Conservation (phyloP, 2,113 vertebrate genomes). For the Rana temporaria region DNA sequence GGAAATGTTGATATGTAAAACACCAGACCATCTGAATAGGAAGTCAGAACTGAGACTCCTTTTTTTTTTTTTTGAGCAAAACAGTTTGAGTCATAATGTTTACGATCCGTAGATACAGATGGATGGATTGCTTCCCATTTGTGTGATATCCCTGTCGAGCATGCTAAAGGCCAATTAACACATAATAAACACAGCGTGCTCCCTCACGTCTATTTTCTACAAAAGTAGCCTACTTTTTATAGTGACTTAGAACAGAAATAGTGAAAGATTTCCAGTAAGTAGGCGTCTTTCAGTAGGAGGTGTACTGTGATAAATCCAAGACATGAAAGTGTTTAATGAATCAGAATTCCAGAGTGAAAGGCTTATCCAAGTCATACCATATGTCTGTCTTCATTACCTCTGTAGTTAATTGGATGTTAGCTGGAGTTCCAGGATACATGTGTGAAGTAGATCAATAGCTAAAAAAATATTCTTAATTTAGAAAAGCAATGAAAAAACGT, state of each 20-base stretch:
- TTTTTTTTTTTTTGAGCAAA: conserved; percentile 17
- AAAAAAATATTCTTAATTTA: conserved; percentile 17
- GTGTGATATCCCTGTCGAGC: conserved; percentile 43
- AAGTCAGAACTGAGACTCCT: background rate
- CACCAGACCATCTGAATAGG: conserved; percentile 19
- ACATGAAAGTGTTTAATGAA: conserved; percentile 41
- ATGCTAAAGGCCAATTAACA: conserved; percentile 48
- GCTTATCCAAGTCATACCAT: conserved; percentile 39
- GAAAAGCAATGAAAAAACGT: conserved; percentile 35
- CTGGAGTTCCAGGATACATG: conserved; percentile 3
- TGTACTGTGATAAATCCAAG: conserved; percentile 42
- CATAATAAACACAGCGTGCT: conserved; percentile 35
- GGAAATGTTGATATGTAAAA: conserved; percentile 23
- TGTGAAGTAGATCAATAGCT: conserved; percentile 3
- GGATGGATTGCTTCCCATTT: conserved; percentile 46
- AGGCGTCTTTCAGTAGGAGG: background rate
- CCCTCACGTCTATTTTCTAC: conserved; percentile 31
- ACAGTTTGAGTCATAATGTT: conserved; percentile 36
- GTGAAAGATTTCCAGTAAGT: conserved; percentile 4
- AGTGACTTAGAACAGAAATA: conserved; percentile 16
- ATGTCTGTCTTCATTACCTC: conserved; percentile 47
- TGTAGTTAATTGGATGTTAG: conserved; percentile 23
- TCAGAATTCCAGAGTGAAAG: conserved; percentile 30
- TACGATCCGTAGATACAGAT: conserved; percentile 42
- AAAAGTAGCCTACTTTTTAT: conserved; percentile 13